Conservation (phyloP, 2,797 vertebrate species). For the Epinephelus awoara region DNA sequence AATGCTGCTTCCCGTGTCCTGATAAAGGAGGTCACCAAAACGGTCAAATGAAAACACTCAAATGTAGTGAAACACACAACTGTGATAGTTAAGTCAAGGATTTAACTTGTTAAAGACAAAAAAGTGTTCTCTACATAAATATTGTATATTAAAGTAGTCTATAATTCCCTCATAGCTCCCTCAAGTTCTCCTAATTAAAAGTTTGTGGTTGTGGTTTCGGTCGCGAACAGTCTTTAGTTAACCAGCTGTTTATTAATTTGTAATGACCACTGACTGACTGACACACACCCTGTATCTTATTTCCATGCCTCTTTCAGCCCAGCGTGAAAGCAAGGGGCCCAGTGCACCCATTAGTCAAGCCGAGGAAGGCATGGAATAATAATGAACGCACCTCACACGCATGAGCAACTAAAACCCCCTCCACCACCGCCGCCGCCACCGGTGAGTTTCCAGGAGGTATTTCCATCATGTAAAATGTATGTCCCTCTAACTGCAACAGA, state of each 20-base stretch:
- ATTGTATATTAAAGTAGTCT: neutral
- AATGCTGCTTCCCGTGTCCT: neutral
- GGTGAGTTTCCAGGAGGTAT: conserved; percentile 62
- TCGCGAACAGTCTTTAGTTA: conserved; percentile 24
- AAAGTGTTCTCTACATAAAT: neutral
- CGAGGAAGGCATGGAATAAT: conserved; percentile 73
- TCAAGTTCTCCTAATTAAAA: conserved; percentile 21
- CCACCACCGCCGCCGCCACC: neutral
- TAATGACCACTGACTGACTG: conserved; percentile 53
- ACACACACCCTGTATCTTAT: conserved; percentile 63
- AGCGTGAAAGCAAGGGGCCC: conserved; percentile 59
- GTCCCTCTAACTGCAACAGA: conserved; percentile 37
- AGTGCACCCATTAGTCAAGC: conserved; percentile 70
- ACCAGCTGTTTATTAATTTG: conserved; percentile 59
- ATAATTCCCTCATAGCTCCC: neutral
- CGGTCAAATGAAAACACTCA: neutral
- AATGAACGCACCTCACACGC: conserved; percentile 65
- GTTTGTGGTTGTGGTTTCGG: conserved; percentile 13
- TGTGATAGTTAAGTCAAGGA: neutral
- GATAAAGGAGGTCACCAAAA: neutral
- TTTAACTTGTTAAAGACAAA: neutral
- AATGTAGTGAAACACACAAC: neutral
- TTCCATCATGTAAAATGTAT: conserved; percentile 75
- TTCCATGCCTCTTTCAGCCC: conserved; percentile 64
- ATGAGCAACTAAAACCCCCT: conserved; percentile 52